A percentile compares a stretch with the other conserved stretches of the same genome.
These are phyloP conservation scores for Hiodon alosoides DNA, from an alignment of 2,113 vertebrate genomes.

Conservation along the genomic window DNA sequence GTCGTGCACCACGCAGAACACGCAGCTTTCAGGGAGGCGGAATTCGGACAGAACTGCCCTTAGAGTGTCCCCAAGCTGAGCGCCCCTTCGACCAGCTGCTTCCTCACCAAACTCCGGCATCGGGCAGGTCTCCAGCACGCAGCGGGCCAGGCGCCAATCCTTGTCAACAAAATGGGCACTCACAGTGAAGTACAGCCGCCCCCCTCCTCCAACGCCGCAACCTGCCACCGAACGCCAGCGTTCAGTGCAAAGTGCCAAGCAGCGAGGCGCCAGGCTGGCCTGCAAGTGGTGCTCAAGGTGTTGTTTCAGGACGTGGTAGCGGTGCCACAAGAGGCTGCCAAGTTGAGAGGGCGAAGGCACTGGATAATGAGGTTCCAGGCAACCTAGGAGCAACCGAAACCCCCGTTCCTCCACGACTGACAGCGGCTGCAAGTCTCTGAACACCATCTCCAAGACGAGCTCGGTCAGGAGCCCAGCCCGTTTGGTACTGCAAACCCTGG, in stretches of 20 bases:
- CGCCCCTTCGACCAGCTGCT: slow-evolving; percentile 3
- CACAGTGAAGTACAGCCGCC: slow-evolving; percentile 42
- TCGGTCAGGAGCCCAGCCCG: slow-evolving; percentile 42
- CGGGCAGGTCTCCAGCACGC: slow-evolving; percentile 44
- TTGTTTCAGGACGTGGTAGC: slow-evolving; percentile 45
- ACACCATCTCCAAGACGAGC: slow-evolving; percentile 57
- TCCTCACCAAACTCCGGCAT: slow-evolving; percentile 27
- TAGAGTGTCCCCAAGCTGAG: slow-evolving; percentile 37
- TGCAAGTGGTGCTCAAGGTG: slow-evolving; percentile 47
- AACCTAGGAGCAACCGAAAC: slow-evolving; percentile 53
- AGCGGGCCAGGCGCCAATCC: slow-evolving; percentile 51
- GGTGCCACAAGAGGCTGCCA: slow-evolving; percentile 46
- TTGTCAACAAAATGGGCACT: slow-evolving; percentile 50
- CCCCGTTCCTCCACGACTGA: slow-evolving; percentile 55
- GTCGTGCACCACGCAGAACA: slow-evolving; percentile 53
- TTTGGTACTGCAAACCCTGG: slow-evolving; percentile 32
- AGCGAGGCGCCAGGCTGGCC: slow-evolving; percentile 33
- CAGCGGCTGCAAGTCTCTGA: slow-evolving; percentile 55
- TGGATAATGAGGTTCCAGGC: slow-evolving; percentile 46
- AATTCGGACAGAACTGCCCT: slow-evolving; percentile 41
- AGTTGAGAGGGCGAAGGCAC: slow-evolving; percentile 46
- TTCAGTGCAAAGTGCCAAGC: slow-evolving; percentile 46
- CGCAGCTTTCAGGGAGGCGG: slow-evolving; percentile 33
- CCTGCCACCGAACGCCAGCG: slow-evolving; percentile 46
- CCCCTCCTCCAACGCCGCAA: slow-evolving; percentile 34